A percentile compares a stretch with the other conserved stretches of the same genome.
phyloP scores from a whole-genome alignment of 2,888 invertebrate genomes.

The Dichetophora obliterata region DNA sequence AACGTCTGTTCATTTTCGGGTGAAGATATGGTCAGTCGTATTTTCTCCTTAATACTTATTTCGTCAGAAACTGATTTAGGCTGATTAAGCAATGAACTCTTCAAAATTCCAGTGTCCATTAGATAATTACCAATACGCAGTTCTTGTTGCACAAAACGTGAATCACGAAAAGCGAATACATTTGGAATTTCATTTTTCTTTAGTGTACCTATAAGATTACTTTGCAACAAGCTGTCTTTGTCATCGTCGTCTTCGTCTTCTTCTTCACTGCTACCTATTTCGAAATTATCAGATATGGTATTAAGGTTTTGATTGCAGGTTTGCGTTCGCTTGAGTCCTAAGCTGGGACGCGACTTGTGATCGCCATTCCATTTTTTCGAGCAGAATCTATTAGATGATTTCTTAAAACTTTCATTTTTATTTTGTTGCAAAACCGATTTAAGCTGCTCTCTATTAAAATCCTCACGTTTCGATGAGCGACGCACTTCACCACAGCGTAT shows the following conservation, averaged over 20 bases:
- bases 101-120: constrained; percentile 69
- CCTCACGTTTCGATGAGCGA: constrained; percentile 71
- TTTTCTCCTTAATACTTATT: constrained; percentile 52
- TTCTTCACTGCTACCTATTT: constrained; percentile 43
- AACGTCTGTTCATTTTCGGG: constrained; percentile 67
- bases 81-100: constrained; percentile 58
- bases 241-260: constrained; percentile 41
- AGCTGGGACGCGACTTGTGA: not conserved
- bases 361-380: constrained; percentile 6
- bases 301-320: constrained; percentile 66
- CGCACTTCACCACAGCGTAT: constrained; percentile 83
- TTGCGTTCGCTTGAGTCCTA: constrained; percentile 60
- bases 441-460: constrained; percentile 63
- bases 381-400: constrained; percentile 47
- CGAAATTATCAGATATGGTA: constrained; percentile 52
- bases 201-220: constrained; percentile 49
- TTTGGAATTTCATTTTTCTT: constrained; percentile 69
- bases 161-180: constrained; percentile 67
- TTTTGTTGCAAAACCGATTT: constrained; percentile 56
- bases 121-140: constrained; percentile 67
- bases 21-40: constrained; percentile 66
- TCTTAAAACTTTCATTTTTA: constrained; percentile 54
- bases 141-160: constrained; percentile 68
- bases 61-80: constrained; percentile 36
- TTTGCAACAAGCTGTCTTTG: constrained; percentile 49